Evolutionary conservation across 2,113 vertebrate genomes (phyloP), one percentile per base, ranked within the genome.

Genomic region (Xiphophorus hellerii): DNA sequence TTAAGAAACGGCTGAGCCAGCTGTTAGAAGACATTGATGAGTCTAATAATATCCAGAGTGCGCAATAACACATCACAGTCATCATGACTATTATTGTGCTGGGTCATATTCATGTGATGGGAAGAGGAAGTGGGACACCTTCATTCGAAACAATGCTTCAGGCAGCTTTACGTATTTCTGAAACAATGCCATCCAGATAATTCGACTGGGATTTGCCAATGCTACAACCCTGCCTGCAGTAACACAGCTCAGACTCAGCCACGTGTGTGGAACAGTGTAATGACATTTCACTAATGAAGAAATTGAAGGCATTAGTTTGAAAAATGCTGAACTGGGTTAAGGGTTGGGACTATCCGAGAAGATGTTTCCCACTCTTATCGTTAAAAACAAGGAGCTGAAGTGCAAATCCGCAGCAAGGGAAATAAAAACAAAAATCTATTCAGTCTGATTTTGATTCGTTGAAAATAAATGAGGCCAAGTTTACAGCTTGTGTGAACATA

Each of bases 261-360:
- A 51, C 35, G 68, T 39, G 79, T 78, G 71, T 80, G 66, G 64
- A 86, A 79, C 74, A 76, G 76, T 66, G 44, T 92, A 91, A 93
- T 92, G 77, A 80, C 70, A 93, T 92, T 93, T 91, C 68, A 69
- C 88, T 91, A 92, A 93, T 89, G 78, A 83, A 87, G 75, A 80
- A 88, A 87, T 82, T 75, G 71, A 81, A 84, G 78, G 78, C 88
- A 89, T 88, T 79, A 66, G 82, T 80, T 93, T 89, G 4, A 85
- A 88, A 90, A 86, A 88, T 83, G 76, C 74, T 76, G 75, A 91
- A 90, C 66, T 90, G 74, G 84, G 91, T 89, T 82, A 91, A 81
- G 88, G 89, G 87, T 76, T 74, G 60, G 7, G 60, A n/a, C 31
- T 61, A 66, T 33, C n/a, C 39, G 37, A 78, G 42, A 85, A 69